Conservation (phyloP, 53 echinoderm and acorn worm species). For the Zoroaster sp. region DNA sequence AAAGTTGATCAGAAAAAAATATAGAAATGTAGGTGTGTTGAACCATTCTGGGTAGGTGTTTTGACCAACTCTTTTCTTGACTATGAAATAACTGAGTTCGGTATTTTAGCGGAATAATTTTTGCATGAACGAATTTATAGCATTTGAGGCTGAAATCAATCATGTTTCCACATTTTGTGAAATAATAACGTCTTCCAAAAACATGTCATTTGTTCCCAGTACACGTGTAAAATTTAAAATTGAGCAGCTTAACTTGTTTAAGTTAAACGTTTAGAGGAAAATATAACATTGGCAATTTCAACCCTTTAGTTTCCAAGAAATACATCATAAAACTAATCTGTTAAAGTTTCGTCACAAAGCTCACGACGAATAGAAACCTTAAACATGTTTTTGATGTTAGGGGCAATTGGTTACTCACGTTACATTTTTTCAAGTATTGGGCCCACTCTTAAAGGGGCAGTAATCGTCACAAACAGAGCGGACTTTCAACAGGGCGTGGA, state of each 20-base stretch:
- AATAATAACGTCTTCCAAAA: background rate
- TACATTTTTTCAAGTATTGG: too few species aligned
- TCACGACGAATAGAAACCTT: too few species aligned
- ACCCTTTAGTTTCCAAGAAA: background rate
- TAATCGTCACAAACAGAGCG: too few species aligned
- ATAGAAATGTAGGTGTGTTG: background rate
- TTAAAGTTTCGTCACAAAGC: too few species aligned
- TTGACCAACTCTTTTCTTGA: background rate
- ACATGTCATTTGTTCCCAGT: too few species aligned
- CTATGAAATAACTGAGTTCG: background rate
- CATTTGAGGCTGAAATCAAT: background rate
- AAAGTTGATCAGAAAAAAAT: background rate
- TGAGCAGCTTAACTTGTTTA: background rate
- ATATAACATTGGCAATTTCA: background rate
- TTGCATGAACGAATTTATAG: background rate
- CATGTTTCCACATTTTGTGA: background rate
- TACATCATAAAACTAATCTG: background rate
- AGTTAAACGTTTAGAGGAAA: background rate
- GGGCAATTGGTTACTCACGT: too few species aligned
- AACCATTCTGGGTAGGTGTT: background rate
- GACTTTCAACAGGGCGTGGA: too few species aligned
- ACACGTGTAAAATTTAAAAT: too few species aligned
- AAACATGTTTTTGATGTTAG: too few species aligned
- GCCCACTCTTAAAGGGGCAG: too few species aligned
- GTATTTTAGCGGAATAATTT: background rate